Percentiles rank a stretch among this genome's conserved stretches.
These are phyloP conservation scores for Oikopleura vanhoeffeni DNA, from an alignment of 23 tunicate species.

Conservation along the genomic window DNA sequence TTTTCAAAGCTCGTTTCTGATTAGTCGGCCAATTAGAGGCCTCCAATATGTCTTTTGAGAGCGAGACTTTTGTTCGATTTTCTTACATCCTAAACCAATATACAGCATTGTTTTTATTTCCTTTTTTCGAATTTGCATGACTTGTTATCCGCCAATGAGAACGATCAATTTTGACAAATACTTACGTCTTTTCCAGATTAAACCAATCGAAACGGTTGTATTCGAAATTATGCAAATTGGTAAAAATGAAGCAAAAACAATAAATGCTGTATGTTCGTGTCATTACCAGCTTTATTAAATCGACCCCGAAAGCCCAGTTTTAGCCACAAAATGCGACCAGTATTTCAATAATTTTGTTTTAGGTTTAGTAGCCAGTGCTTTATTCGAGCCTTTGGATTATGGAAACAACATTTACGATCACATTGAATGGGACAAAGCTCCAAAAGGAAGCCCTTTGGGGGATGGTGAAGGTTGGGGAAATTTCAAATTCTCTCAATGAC, in stretches of 20 bases:
- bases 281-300: neutral
- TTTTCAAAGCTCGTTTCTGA: no score
- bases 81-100: no score
- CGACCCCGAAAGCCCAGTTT: neutral
- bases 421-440: slow-evolving; percentile 7
- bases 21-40: no score
- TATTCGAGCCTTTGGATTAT: neutral
- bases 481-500: slow-evolving; percentile 6
- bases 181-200: no score
- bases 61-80: no score
- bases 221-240: no score
- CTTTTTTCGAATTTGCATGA: no score
- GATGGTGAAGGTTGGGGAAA: slow-evolving; percentile 3
- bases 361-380: neutral
- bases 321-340: neutral
- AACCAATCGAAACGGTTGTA: no score
- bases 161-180: no score
- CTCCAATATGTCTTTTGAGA: no score
- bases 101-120: no score
- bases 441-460: neutral
- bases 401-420: neutral
- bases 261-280: neutral
- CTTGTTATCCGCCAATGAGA: no score
- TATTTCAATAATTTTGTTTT: neutral
- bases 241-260: neutral